Percentiles rank a stretch among this genome's conserved stretches.
phyloP scores from a whole-genome alignment of 2,113 vertebrate species.

The Oenanthe oenanthe region DNA sequence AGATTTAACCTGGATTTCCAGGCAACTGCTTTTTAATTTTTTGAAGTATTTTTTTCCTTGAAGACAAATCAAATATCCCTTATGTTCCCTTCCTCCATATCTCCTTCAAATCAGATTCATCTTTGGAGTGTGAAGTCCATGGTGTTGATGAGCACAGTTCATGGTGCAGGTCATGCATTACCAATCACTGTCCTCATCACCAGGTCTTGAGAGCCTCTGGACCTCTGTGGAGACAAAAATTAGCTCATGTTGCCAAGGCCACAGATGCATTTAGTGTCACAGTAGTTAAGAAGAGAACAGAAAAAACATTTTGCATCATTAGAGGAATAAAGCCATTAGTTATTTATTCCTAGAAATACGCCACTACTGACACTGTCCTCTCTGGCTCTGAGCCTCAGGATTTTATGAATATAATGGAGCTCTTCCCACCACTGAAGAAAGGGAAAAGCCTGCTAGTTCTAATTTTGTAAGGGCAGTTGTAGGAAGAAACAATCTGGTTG shows the following conservation, averaged over 20 bases:
- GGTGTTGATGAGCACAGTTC: rapidly evolving
- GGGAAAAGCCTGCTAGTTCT: neutral
- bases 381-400: neutral
- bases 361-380: neutral
- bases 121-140: neutral
- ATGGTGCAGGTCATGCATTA: rapidly evolving
- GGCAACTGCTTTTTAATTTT: neutral
- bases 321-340: neutral
- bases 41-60: neutral
- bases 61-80: neutral
- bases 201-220: neutral
- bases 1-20: conserved; percentile 24
- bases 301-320: neutral
- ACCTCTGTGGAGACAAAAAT: neutral
- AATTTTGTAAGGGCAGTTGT: neutral
- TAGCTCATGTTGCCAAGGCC: neutral
- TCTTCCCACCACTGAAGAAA: neutral
- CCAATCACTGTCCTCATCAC: neutral
- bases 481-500: neutral
- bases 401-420: neutral
- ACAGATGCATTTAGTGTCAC: neutral
- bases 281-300: neutral
- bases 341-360: neutral
- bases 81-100: neutral
- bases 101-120: neutral